Conservation (phyloP, 35 echinoderm and acorn worm genomes). For the Ptychodera flava region DNA sequence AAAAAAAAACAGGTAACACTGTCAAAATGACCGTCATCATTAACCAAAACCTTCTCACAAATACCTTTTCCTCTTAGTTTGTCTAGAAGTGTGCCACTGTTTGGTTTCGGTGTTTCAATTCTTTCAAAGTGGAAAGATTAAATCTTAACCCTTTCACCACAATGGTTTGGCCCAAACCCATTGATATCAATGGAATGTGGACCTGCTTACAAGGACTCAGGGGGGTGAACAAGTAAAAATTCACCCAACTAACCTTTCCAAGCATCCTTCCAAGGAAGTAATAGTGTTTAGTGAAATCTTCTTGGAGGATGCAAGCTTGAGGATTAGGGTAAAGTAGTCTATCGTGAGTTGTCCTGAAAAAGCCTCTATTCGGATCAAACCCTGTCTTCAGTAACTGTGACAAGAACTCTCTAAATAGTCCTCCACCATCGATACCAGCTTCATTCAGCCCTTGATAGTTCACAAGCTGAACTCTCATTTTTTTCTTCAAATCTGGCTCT, state of each 20-base stretch:
- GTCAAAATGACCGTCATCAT: too few relatives aligned
- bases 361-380: constrained; percentile 90
- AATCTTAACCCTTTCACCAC: too few relatives aligned
- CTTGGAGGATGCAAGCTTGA: constrained; percentile 40
- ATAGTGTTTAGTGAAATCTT: constrained; percentile 75
- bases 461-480: constrained; percentile 61
- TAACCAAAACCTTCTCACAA: too few relatives aligned
- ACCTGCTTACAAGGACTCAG: too few relatives aligned
- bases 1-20: too few relatives aligned
- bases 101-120: too few relatives aligned
- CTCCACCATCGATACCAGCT: constrained; percentile 85
- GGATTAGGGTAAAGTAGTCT: constrained; percentile 79
- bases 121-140: too few relatives aligned
- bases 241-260: constrained; percentile 54
- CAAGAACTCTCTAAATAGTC: constrained; percentile 65
- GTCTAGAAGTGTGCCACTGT: too few relatives aligned
- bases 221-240: too few relatives aligned
- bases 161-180: too few relatives aligned
- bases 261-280: constrained; percentile 86
- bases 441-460: constrained; percentile 80
- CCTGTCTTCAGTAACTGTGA: constrained; percentile 60
- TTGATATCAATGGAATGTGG: too few relatives aligned
- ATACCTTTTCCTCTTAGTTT: too few relatives aligned
- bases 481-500: constrained; percentile 76
- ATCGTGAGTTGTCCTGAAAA: constrained; percentile 79